phyloP scores from a whole-genome alignment of 2,113 vertebrate species.

The Scolopax mira region DNA sequence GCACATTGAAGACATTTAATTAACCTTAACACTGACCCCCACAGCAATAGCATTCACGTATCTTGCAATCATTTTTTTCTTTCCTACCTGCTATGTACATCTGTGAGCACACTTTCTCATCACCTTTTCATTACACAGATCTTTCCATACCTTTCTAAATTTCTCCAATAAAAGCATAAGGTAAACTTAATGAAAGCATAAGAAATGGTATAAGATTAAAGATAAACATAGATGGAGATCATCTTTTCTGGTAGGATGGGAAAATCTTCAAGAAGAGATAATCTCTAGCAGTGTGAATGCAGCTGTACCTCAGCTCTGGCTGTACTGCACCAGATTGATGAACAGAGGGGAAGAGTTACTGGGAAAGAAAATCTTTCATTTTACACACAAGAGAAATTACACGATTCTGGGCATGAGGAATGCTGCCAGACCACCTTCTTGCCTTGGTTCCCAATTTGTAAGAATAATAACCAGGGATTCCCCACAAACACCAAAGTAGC shows the following conservation, averaged over 20 bases:
- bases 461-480: background rate
- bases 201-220: background rate
- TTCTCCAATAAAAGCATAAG: constrained; percentile 14
- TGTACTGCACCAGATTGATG: fast-evolving
- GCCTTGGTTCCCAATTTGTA: background rate
- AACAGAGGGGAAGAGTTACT: background rate
- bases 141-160: background rate
- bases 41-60: background rate
- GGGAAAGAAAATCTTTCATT: background rate
- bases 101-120: constrained; percentile 1
- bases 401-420: background rate
- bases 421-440: background rate
- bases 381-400: background rate
- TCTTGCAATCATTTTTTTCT: constrained; percentile 36
- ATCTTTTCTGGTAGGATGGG: background rate
- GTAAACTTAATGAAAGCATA: background rate
- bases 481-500: background rate
- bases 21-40: constrained; percentile 59
- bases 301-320: background rate
- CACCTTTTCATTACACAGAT: background rate
- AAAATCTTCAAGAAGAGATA: background rate
- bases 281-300: background rate
- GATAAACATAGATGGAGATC: background rate
- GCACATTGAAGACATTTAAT: constrained; percentile 55
- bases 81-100: background rate